Evolutionary conservation across 2,888 invertebrate species (phyloP).

Genomic region (Diarsia rubi): DNA sequence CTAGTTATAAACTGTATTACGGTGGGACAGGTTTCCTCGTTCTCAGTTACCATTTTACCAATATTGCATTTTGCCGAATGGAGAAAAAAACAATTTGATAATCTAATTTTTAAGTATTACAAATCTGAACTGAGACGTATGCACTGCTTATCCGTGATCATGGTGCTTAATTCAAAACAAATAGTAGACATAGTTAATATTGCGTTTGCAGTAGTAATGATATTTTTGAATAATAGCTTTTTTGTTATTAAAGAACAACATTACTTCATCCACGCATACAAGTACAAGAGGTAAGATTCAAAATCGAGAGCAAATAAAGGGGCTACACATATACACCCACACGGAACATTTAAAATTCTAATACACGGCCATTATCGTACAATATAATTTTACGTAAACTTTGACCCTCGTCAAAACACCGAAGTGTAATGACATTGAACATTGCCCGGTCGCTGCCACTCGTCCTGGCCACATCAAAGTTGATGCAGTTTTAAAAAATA

Average conservation of each 20-base stretch:
- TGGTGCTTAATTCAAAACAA: too few relatives aligned
- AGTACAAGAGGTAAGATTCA: neutral
- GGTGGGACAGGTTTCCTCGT: too few relatives aligned
- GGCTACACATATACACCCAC: neutral
- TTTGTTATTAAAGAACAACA: neutral
- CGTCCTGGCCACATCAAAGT: constrained; percentile 4
- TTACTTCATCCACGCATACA: neutral
- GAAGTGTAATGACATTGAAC: constrained; percentile 29
- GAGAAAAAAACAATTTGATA: too few relatives aligned
- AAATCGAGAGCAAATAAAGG: neutral
- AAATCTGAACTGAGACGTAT: too few relatives aligned
- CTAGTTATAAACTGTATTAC: too few relatives aligned
- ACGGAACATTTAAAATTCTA: neutral
- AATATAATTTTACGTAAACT: constrained; percentile 2
- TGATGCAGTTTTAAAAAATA: constrained; percentile 26
- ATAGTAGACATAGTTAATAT: too few relatives aligned
- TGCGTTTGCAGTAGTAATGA: too few relatives aligned
- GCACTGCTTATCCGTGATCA: too few relatives aligned
- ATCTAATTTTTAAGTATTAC: too few relatives aligned
- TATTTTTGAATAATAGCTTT: neutral
- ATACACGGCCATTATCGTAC: neutral
- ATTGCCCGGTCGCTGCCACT: constrained; percentile 20
- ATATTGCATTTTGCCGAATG: too few relatives aligned
- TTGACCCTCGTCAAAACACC: constrained; percentile 4
- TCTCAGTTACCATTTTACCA: too few relatives aligned